Percentiles rank a stretch among this genome's conserved stretches.
These are phyloP conservation scores for Hydrocynus forskahlii DNA, from an alignment of 2,797 vertebrate genomes.

Conservation along the genomic window DNA sequence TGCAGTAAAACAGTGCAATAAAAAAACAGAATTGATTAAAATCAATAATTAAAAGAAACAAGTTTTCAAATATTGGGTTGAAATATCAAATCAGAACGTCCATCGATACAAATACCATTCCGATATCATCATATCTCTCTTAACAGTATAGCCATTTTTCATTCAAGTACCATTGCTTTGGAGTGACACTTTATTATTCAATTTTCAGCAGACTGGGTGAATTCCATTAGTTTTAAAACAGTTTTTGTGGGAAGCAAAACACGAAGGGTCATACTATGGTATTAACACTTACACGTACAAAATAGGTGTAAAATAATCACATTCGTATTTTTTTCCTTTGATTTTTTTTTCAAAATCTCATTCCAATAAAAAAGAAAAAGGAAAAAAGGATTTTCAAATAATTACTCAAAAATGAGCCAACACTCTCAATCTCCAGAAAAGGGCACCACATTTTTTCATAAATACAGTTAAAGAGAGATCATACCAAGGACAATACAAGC, in stretches of 20 bases:
- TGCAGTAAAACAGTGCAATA: no score
- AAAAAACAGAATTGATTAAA: no score
- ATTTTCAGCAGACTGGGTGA: conserved; percentile 50
- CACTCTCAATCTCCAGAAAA: conserved; percentile 27
- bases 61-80: no score
- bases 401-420: conserved; percentile 38
- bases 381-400: neutral
- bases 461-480: conserved; percentile 51
- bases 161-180: conserved; percentile 30
- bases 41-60: no score
- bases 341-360: conserved; percentile 11
- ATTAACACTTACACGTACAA: conserved; percentile 52
- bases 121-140: no score
- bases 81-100: no score
- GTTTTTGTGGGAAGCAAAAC: conserved; percentile 25
- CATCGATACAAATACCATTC: no score
- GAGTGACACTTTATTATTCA: conserved; percentile 39
- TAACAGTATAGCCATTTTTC: neutral
- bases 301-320: conserved; percentile 35
- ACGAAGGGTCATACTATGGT: conserved; percentile 38
- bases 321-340: neutral
- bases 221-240: conserved; percentile 13
- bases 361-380: neutral
- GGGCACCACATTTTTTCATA: conserved; percentile 48
- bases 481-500: conserved; percentile 53